Base-by-base conservation (phyloP, 1,140 invertebrate genomes). In the Pygmarrhopalites habei region DNA sequence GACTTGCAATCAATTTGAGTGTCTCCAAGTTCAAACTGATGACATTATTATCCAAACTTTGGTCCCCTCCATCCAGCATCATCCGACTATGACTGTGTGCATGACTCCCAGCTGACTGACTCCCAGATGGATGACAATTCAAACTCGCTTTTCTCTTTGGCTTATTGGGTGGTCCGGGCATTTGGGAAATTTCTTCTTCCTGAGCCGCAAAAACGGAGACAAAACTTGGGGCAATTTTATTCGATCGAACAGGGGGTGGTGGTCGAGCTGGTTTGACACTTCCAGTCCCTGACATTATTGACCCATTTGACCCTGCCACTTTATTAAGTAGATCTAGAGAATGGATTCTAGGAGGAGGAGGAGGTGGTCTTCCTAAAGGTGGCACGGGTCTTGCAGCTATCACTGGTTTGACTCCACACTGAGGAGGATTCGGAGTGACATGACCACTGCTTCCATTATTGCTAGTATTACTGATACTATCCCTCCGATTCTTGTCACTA, bases 1-100 rank as follows among this genome's bases (percentile, higher is more conserved):
- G 69, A 41, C 58, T 64, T 7, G 69, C 69, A 47, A 71, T 71
- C 7, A 71, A 52, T 29, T 64, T 68, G 5, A 71, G 51, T 2
- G 69, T 71, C 57, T 71, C 69, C 30, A 68, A 56, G 35, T 71
- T 71, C 1, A 71, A 35, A 30, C 55, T 68, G 10, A 64, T 65
- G 39, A 71, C 65, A 41, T 71, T 64, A 39, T 66, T 68, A 39
- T 68, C 53, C 30, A 56, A 23, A 39, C 53, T 56, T 14, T 14
- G 26, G 10, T 56, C 53, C 19, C 49, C 49, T 5, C n/a, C 49
- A n/a, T n/a, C n/a, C n/a, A n/a, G n/a, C n/a, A n/a, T n/a, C n/a
- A n/a, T n/a, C n/a, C 10, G 39, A 41, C n/a, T n/a, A n/a, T n/a
- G n/a, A 56, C 7, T 41, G 21, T 28, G 3, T 4, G 61, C 5